These are phyloP conservation scores for Scaptomyza hsui DNA, from an alignment of 1,140 invertebrate species.

Conservation along the genomic window DNA sequence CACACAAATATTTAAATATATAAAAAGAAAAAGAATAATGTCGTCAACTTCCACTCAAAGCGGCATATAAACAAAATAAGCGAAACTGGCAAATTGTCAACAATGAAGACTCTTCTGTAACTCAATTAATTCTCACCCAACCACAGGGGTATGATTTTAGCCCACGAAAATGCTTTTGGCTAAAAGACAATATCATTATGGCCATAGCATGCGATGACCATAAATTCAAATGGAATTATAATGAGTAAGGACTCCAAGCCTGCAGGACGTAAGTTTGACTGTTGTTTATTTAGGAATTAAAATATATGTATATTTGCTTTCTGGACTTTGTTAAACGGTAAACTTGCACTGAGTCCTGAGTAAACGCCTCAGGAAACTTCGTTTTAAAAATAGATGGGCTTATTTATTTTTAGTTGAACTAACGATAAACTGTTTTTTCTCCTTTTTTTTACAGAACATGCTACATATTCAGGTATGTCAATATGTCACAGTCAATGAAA, in stretches of 20 bases:
- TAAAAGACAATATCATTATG: constrained; percentile 11
- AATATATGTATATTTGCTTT: constrained; percentile 3
- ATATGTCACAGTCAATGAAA: neutral
- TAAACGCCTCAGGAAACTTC: neutral
- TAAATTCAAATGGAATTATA: constrained; percentile 25
- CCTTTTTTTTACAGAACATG: neutral
- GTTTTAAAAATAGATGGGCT: too few relatives aligned
- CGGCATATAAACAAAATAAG: constrained; percentile 8
- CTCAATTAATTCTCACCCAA: constrained; percentile 63
- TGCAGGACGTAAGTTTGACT: neutral
- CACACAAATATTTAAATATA: too few relatives aligned
- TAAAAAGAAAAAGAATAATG: too few relatives aligned
- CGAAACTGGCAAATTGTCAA: constrained; percentile 43
- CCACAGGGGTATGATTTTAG: too few relatives aligned
- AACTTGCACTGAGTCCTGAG: neutral
- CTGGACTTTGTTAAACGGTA: constrained; percentile 12
- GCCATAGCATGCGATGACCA: neutral
- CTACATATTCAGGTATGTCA: neutral
- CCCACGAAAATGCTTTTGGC: constrained; percentile 8
- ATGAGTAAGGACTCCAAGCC: neutral
- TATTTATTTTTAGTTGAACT: neutral
- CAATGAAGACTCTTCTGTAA: too few relatives aligned
- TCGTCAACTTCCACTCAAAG: constrained; percentile 18
- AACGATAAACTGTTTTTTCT: neutral
- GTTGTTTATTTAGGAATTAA: neutral